Conservation (phyloP, 2,797 vertebrate species). For the Rhinophrynus dorsalis region DNA sequence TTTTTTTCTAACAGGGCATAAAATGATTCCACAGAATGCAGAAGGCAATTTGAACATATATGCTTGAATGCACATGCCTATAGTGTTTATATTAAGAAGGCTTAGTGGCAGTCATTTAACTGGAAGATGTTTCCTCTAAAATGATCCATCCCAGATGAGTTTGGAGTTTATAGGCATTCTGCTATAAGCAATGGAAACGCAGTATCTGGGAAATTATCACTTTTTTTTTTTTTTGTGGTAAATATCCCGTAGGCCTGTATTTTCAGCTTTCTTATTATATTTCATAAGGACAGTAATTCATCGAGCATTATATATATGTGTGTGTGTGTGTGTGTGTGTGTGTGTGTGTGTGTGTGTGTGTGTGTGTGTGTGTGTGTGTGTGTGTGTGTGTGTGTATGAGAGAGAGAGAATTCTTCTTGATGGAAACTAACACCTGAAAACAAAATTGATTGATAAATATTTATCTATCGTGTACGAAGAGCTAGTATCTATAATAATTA, state of each 20-base stretch:
- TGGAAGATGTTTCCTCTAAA: neutral
- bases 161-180: constrained; percentile 2
- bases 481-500: too few relatives aligned
- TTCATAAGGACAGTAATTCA: constrained; percentile 4
- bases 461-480: too few relatives aligned
- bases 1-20: neutral
- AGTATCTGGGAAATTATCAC: constrained; percentile 16
- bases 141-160: constrained; percentile 5
- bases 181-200: neutral
- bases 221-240: constrained; percentile 8
- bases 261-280: constrained; percentile 1
- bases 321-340: too few relatives aligned
- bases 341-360: too few relatives aligned
- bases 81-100: neutral
- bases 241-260: constrained; percentile 3
- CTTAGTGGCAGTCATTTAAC: constrained; percentile 16
- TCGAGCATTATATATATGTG: too few relatives aligned
- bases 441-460: too few relatives aligned
- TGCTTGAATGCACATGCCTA: neutral
- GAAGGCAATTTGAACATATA: neutral
- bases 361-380: too few relatives aligned
- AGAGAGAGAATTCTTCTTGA: too few relatives aligned
- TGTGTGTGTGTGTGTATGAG: too few relatives aligned
- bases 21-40: neutral
- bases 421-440: too few relatives aligned